Percentiles rank a stretch among this genome's conserved stretches.
phyloP scores from a whole-genome alignment of 2,113 vertebrate genomes.

The Saccopteryx leptura region DNA sequence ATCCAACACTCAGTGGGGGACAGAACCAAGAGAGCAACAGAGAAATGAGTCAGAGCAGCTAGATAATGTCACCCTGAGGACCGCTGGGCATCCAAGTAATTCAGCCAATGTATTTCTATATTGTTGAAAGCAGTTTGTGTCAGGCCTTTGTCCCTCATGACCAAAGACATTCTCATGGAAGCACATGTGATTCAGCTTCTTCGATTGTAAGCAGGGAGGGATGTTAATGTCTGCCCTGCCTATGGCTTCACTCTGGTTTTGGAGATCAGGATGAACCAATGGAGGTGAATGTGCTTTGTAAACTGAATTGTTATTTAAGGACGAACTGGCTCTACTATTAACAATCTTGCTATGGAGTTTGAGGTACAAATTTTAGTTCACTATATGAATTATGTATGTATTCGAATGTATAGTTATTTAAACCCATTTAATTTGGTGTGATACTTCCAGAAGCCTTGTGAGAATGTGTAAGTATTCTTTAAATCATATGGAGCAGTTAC shows the following conservation, averaged over 20 bases:
- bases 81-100: background rate
- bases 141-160: background rate
- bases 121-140: constrained; percentile 11
- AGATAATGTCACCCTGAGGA: background rate
- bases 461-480: background rate
- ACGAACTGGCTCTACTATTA: constrained; percentile 5
- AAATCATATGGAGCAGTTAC: background rate
- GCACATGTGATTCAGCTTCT: background rate
- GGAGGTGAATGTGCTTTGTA: background rate
- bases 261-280: background rate
- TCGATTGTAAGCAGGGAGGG: background rate
- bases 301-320: background rate
- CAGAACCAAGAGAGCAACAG: background rate
- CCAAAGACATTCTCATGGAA: background rate
- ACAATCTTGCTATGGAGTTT: constrained; percentile 7
- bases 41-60: background rate
- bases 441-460: constrained; percentile 31
- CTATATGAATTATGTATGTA: background rate
- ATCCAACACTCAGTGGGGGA: background rate
- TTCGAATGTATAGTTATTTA: constrained; percentile 33
- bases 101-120: background rate
- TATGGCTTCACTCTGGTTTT: background rate
- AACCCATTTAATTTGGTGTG: constrained; percentile 2
- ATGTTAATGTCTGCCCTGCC: background rate
- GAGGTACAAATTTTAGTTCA: constrained; percentile 20